Conservation (phyloP, 1,140 invertebrate genomes). For the Homarus americanus region DNA sequence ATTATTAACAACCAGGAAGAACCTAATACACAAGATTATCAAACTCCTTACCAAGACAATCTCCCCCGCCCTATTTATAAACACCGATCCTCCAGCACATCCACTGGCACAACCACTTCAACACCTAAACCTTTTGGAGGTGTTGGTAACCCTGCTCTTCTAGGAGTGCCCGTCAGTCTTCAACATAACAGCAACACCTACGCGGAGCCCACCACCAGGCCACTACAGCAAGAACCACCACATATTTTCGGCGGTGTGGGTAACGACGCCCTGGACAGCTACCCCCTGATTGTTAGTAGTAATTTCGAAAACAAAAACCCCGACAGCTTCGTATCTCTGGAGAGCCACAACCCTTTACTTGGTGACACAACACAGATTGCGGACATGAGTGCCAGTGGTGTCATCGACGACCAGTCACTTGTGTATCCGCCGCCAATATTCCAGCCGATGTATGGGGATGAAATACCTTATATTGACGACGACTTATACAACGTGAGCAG, state of each 20-base stretch:
- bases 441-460: background rate
- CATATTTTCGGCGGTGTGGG: conserved; percentile 3
- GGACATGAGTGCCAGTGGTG: background rate
- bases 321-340: background rate
- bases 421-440: background rate
- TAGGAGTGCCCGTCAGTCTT: conserved; percentile 2
- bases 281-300: background rate
- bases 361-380: background rate
- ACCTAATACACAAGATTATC: background rate
- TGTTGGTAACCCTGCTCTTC: conserved; percentile 17
- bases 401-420: background rate
- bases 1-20: background rate
- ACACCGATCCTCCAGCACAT: background rate
- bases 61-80: background rate
- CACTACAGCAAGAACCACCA: background rate
- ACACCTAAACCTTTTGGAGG: background rate
- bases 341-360: background rate
- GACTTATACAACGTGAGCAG: background rate
- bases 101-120: background rate
- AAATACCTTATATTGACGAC: background rate
- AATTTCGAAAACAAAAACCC: background rate
- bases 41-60: background rate
- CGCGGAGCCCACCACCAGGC: background rate
- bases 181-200: conserved; percentile 5
- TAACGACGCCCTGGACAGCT: background rate